phyloP scores from a whole-genome alignment of 2,113 vertebrate species.

The Noturus placidus region DNA sequence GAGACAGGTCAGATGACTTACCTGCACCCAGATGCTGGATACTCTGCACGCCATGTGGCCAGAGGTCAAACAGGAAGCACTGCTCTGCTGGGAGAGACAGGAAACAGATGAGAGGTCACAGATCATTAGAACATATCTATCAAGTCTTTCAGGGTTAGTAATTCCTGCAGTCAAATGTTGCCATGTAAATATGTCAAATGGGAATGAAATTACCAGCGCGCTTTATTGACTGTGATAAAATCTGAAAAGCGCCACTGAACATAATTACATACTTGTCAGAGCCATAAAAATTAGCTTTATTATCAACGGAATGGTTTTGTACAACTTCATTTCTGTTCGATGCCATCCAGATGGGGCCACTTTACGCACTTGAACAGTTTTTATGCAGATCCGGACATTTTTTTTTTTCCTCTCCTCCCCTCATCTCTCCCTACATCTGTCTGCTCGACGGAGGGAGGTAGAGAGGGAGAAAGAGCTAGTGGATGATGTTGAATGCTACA shows the following conservation, averaged over 20 bases:
- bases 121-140: constrained; percentile 99
- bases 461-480: constrained; percentile 32
- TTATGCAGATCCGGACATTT: constrained; percentile 82
- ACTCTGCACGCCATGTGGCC: constrained; percentile 70
- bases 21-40: constrained; percentile 43
- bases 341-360: constrained; percentile 99
- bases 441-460: constrained; percentile 51
- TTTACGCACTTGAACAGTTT: constrained; percentile 97
- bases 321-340: constrained; percentile 99
- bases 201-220: constrained; percentile 98
- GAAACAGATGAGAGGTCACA: constrained; percentile 99
- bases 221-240: constrained; percentile 99
- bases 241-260: constrained; percentile 99
- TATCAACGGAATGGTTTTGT: constrained; percentile 99
- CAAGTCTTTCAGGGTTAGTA: constrained; percentile 97
- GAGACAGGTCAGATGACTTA: constrained; percentile 19
- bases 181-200: constrained; percentile 99
- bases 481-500: constrained; percentile 65
- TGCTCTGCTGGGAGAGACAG: constrained; percentile 93
- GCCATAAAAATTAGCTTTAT: constrained; percentile 99
- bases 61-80: constrained; percentile 93
- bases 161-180: constrained; percentile 99
- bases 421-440: constrained; percentile 81
- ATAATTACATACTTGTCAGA: constrained; percentile 99
- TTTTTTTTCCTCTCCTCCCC: constrained; percentile 31